Percentiles rank a stretch among this genome's conserved stretches.
phyloP scores from a whole-genome alignment of 2,113 vertebrate genomes.

The Stegastes partitus region DNA sequence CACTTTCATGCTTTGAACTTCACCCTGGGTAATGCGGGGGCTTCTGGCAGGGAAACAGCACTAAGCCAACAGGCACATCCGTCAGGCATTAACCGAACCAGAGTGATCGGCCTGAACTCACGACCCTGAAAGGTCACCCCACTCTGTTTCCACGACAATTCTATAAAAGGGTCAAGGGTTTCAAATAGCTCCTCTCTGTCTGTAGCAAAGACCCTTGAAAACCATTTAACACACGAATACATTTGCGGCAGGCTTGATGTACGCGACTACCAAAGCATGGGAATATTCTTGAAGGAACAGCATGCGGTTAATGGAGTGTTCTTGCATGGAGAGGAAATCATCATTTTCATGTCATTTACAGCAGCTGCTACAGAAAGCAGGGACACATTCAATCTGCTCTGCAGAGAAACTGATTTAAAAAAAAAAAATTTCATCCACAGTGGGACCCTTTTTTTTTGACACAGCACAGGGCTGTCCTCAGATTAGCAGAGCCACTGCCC shows the following conservation, averaged over 20 bases:
- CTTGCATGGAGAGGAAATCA: slow-evolving; percentile 58
- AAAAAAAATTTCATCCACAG: slow-evolving; percentile 13
- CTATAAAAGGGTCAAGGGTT: slow-evolving; percentile 30
- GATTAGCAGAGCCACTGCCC: slow-evolving; percentile 61
- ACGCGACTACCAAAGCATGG: slow-evolving; percentile 46
- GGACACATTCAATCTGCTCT: slow-evolving; percentile 58
- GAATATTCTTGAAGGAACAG: slow-evolving; percentile 62
- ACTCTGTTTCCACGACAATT: slow-evolving; percentile 34
- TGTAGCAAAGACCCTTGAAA: slow-evolving; percentile 49
- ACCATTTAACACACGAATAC: slow-evolving; percentile 47
- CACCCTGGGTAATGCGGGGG: slow-evolving; percentile 29
- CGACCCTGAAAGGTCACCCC: slow-evolving; percentile 13
- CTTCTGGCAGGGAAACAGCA: slow-evolving; percentile 15
- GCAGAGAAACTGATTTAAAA: slow-evolving; percentile 33
- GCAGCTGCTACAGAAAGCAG: slow-evolving; percentile 60
- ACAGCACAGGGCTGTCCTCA: slow-evolving; percentile 48
- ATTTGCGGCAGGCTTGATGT: slow-evolving; percentile 49
- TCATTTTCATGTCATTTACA: slow-evolving; percentile 71
- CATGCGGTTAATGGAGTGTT: slow-evolving; percentile 76
- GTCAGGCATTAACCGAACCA: slow-evolving; percentile 23
- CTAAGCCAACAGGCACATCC: slow-evolving; percentile 26
- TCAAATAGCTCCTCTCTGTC: slow-evolving; percentile 39
- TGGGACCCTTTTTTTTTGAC: slow-evolving; percentile 51
- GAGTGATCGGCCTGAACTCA: slow-evolving; percentile 32
- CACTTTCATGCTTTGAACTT: slow-evolving; percentile 42